Evolutionary conservation across 1,140 invertebrate genomes (phyloP), one percentile per base, ranked within the genome.

Genomic region (Parasteatoda tepidariorum): DNA sequence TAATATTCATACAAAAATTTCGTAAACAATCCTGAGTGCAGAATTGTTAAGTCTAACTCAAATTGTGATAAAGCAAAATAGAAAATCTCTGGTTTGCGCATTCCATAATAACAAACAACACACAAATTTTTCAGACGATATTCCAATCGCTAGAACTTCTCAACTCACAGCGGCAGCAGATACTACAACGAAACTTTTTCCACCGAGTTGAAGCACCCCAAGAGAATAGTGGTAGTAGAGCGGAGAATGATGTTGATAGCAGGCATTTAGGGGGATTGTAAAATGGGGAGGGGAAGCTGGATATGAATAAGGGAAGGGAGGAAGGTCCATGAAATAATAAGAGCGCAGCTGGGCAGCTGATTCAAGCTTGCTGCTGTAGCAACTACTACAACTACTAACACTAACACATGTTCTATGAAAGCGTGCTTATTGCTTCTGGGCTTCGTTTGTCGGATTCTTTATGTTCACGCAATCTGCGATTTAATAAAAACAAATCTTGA

Each of bases 291-390:
- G 76, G 26, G 76, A 57, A 31, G 15, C 31, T 34, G 34, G 48
- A 31, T 31, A 30, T 31, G 38, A 26, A 57, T 28, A 26, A 22
- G 34, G 28, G 30, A 61, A 38, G 28, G 48, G 22, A 22, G 54
- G 64, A 31, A 68, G 61, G 38, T 64, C 64, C 74, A 64, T 76
- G 74, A 62, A 76, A 76, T 76, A 76, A 68, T 68, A 68, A 79
- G 38, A 48, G 64, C 62, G 62, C 76, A 79, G 76, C 76, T 79
- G 76, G 62, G 38, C 76, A 79, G 76, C 76, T 79, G 76, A 79
- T 57, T 79, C 76, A 79, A 79, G 31, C 11, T 41, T 28, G 41
- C 31, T 22, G 48, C 62, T 54, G 31, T 54, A 31, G 18, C 38
- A 18, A 54, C 76, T 66, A 34, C 64, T 67, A 34, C 24, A 30